A percentile compares a stretch with the other conserved stretches of the same genome.
phyloP scores from a whole-genome alignment of 2,797 vertebrate species.

The Sylvilagus floridanus region DNA sequence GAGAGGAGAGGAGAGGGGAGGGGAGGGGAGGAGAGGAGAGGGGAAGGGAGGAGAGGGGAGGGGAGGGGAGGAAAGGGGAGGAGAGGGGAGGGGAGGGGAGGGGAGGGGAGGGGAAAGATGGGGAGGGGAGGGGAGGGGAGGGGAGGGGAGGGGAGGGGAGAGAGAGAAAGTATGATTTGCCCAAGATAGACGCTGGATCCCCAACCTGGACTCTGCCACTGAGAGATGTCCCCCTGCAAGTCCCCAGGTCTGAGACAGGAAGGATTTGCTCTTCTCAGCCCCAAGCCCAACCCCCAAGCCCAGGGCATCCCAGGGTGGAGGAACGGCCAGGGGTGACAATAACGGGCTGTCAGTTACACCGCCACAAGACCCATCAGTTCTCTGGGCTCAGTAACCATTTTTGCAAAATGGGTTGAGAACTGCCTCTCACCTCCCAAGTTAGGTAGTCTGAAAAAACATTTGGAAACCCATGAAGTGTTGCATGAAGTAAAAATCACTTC shows the following conservation, averaged over 20 bases:
- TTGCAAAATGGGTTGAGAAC: conserved; percentile 36
- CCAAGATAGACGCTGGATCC: background rate
- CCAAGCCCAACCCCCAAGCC: background rate
- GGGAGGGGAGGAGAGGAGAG: no score
- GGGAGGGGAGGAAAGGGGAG: background rate
- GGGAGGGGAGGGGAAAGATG: no score
- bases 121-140: no score
- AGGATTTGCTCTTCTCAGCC: conserved; percentile 17
- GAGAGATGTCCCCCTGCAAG: background rate
- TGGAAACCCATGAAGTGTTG: background rate
- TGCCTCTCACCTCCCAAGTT: background rate
- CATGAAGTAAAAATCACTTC: background rate
- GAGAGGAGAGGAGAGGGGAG: no score
- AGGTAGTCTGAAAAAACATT: background rate
- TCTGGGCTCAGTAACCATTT: background rate
- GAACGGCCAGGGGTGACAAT: background rate
- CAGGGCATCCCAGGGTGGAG: background rate
- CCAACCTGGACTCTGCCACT: background rate
- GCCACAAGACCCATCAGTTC: background rate
- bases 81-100: no score
- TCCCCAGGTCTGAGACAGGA: background rate
- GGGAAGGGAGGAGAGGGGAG: no score
- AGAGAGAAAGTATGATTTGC: background rate
- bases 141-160: no score
- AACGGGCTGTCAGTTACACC: background rate